Base-by-base conservation (phyloP, 2,113 vertebrate species). In the Oncorhynchus masou region DNA sequence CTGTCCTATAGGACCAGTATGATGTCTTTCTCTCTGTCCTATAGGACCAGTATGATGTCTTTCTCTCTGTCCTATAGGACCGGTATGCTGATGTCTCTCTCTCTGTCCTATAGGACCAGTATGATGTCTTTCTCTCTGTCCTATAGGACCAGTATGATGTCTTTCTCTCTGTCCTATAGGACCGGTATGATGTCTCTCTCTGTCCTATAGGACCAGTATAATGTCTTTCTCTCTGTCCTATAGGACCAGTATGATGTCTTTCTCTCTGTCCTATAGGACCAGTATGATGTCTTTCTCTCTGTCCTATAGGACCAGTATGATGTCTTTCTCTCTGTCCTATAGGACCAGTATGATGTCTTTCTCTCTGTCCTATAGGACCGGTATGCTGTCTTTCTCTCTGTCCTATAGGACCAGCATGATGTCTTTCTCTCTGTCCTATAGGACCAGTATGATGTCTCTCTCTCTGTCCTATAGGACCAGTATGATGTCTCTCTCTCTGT, bases 61-160 rank as follows among this genome's bases (percentile, higher is more conserved):
- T 1, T 45, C 24, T 12, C 2, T 45, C 24, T 7, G 11, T 1
- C 71, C 6, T 27, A 81, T 76, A 99, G 97, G 97, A 99, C 91
- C 98, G 99, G 79, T 99, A 99, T 76, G 98, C 97, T 64, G 97
- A 99, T 57, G 96, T 97, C 76, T 99, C 99, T 90, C 95, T 99
- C 70, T 29, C 29, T 29, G 29, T 29, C 29, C 29, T 29, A 29
- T 29, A 29, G 29, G 29, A 31, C 29, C 29, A 31, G 29, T 31
- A 31, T 31, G 29, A 31, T 31, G 29, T 74, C 31, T 3, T 1
- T 0, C 22, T 3, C 1, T 0, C 22, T 39, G 31, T 34, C 31
- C 5, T 34, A 31, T 31, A 5, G 29, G 29, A 31, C 29, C 29
- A 31, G 29, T 31, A 31, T 31, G 29, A 5, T 31, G 29, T 31